A percentile compares a stretch with the other conserved stretches of the same genome.
phyloP scores from a whole-genome alignment of 2,797 vertebrate species.

The Chelmon rostratus region DNA sequence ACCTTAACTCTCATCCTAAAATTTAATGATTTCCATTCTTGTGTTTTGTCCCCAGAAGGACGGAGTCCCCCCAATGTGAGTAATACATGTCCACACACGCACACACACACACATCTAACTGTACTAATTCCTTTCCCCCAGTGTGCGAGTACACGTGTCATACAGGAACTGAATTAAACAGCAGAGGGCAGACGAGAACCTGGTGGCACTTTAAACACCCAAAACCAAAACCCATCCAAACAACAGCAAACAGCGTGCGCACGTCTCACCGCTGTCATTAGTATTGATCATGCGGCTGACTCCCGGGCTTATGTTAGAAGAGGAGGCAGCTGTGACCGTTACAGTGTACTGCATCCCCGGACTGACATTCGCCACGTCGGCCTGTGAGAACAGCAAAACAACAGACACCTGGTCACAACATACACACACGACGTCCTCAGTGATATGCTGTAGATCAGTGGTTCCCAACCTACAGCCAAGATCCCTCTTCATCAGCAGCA shows the following conservation, averaged over 20 bases:
- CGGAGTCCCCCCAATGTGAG: no score
- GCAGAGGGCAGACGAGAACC: conserved; percentile 48
- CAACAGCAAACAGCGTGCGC: conserved; percentile 12
- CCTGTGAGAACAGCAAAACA: conserved; percentile 81
- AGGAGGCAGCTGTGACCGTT: conserved; percentile 89
- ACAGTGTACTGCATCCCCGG: conserved; percentile 88
- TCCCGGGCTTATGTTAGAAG: conserved; percentile 89
- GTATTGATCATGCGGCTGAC: conserved; percentile 91
- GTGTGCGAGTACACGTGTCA: conserved; percentile 2
- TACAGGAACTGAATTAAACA: conserved; percentile 38
- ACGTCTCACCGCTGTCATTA: conserved; percentile 88
- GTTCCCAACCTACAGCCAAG: neutral
- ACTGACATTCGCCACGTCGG: conserved; percentile 84
- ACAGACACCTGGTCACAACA: conserved; percentile 21
- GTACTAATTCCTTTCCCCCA: conserved; percentile 12
- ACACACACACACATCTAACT: neutral
- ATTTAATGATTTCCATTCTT: no score
- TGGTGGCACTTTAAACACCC: conserved; percentile 1
- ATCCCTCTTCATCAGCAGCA: neutral
- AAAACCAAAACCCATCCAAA: conserved; percentile 17
- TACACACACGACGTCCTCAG: neutral
- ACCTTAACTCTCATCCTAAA: no score
- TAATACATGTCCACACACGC: no score
- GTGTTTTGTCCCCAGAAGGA: no score
- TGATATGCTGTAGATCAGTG: neutral